Conservation (phyloP, 2,797 vertebrate genomes). For the Ctenosaura bakeri region DNA sequence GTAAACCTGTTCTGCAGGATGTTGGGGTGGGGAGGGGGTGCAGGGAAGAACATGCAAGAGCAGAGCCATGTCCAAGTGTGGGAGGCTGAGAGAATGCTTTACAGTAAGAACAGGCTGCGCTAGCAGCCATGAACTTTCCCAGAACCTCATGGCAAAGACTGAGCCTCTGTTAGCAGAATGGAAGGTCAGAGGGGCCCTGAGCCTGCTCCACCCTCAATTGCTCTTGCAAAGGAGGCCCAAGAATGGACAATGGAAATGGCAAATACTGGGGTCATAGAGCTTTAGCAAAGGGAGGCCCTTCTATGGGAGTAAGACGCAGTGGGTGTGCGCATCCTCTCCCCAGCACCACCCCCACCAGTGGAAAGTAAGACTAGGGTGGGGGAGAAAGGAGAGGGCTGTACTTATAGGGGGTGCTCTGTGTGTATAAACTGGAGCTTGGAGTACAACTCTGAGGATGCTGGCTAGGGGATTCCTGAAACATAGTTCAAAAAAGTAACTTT, state of each 20-base stretch:
- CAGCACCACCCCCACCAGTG: not conserved
- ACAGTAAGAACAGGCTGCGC: not conserved
- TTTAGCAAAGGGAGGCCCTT: constrained; percentile 37
- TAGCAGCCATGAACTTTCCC: constrained; percentile 39
- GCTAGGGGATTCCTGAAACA: too few relatives aligned
- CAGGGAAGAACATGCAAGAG: not conserved
- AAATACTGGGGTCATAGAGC: constrained; percentile 46
- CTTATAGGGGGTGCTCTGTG: too few relatives aligned
- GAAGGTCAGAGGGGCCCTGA: constrained; percentile 59
- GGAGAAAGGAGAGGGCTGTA: not conserved
- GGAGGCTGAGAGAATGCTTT: constrained; percentile 31
- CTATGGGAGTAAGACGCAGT: constrained; percentile 64
- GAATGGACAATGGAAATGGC: constrained; percentile 37
- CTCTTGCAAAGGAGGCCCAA: constrained; percentile 64
- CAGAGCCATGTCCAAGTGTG: constrained; percentile 3
- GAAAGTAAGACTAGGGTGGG: not conserved
- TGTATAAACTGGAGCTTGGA: not conserved
- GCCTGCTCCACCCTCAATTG: constrained; percentile 54
- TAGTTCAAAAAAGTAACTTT: too few relatives aligned
- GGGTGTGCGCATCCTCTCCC: not conserved
- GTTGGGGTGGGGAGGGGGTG: not conserved
- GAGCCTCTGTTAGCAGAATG: constrained; percentile 68
- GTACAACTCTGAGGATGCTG: too few relatives aligned
- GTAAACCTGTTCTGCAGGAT: constrained; percentile 26
- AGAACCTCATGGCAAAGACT: constrained; percentile 36